Conservation (phyloP, 2,888 invertebrate genomes). For the Agrotis ipsilon region DNA sequence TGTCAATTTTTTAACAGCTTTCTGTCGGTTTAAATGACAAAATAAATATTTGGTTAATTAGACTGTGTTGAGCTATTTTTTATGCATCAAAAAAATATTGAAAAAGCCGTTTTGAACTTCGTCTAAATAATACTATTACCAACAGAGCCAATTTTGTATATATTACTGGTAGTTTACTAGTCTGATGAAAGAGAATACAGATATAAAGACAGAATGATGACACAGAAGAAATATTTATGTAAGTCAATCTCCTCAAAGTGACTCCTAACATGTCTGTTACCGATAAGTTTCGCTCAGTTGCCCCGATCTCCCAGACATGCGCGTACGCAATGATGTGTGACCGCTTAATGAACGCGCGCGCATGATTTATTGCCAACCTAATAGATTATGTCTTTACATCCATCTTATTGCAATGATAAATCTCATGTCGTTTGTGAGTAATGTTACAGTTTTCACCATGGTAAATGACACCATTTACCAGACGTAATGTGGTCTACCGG, state of each 20-base stretch:
- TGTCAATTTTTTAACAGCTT: too few species aligned
- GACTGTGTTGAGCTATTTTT: too few species aligned
- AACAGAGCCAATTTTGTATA: too few species aligned
- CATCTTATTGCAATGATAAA: constrained; percentile 36
- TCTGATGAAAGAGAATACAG: too few species aligned
- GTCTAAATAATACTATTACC: too few species aligned
- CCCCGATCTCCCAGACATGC: constrained; percentile 45
- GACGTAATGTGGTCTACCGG: neutral
- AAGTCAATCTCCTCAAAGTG: constrained; percentile 25
- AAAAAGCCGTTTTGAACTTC: too few species aligned
- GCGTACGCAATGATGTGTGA: constrained; percentile 61
- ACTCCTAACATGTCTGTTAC: constrained; percentile 43
- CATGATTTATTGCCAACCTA: constrained; percentile 34
- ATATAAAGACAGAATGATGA: too few species aligned
- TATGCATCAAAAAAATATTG: too few species aligned
- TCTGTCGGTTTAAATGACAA: too few species aligned
- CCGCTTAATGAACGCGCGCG: constrained; percentile 54
- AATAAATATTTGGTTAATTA: too few species aligned
- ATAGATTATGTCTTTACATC: constrained; percentile 38
- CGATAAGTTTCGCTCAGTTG: constrained; percentile 52
- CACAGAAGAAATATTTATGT: neutral
- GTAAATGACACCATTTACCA: too few species aligned
- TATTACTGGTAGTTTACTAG: too few species aligned
- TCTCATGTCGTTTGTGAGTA: constrained; percentile 11
- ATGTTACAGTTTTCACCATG: constrained; percentile 18